These are phyloP conservation scores for Takifugu flavidus DNA, from an alignment of 2,113 vertebrate species.

Conservation along the genomic window DNA sequence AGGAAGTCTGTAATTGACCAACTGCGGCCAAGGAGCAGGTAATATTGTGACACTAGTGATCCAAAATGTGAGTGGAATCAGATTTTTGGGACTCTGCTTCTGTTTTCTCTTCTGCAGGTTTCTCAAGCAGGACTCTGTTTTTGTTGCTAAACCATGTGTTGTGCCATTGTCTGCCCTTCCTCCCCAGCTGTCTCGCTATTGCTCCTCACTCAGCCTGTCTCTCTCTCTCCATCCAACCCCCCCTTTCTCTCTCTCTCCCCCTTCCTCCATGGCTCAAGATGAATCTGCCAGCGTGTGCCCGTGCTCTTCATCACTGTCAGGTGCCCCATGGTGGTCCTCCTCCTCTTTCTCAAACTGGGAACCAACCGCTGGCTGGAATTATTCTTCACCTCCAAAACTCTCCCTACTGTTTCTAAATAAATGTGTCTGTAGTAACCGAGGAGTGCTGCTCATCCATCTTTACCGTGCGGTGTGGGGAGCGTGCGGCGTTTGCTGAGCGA, in stretches of 20 bases:
- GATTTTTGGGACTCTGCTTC: constrained; percentile 30
- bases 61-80: constrained; percentile 47
- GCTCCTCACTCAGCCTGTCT: constrained; percentile 9
- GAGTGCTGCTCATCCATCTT: constrained; percentile 86
- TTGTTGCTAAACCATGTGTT: constrained; percentile 66
- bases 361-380: constrained; percentile 85
- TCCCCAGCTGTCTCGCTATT: constrained; percentile 32
- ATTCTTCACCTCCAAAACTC: constrained; percentile 83
- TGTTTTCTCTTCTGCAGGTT: too few species aligned
- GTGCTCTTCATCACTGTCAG: constrained; percentile 84
- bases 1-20: constrained; percentile 56
- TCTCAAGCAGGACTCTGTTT: constrained; percentile 32
- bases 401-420: constrained; percentile 90
- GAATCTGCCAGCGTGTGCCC: constrained; percentile 80
- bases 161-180: constrained; percentile 57
- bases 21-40: constrained; percentile 46
- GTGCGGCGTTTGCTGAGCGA: constrained; percentile 56
- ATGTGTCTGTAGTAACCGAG: constrained; percentile 80
- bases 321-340: constrained; percentile 80
- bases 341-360: constrained; percentile 82
- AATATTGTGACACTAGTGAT: constrained; percentile 45
- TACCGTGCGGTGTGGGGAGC: constrained; percentile 43
- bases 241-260: constrained; percentile 18
- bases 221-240: constrained; percentile 2
- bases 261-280: constrained; percentile 71